phyloP scores from a whole-genome alignment of 1,140 invertebrate species.

The Diplogasteroides magnus region DNA sequence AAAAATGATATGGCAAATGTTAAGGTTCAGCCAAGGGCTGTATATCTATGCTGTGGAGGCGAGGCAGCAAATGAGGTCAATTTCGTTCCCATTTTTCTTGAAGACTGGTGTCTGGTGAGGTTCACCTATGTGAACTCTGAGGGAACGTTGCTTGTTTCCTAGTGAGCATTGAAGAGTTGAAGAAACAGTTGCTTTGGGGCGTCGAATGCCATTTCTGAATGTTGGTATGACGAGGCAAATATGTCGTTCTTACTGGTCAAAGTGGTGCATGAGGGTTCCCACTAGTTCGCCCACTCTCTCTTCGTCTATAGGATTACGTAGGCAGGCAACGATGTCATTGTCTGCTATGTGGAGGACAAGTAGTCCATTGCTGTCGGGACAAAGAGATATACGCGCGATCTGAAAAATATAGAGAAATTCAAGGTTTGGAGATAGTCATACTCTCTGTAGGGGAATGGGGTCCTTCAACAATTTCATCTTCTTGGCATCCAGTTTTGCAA shows the following conservation, averaged over 20 bases:
- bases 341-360: slow-evolving; percentile 80
- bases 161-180: slow-evolving; percentile 20
- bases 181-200: slow-evolving; percentile 15
- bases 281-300: slow-evolving; percentile 75
- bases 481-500: slow-evolving; percentile 80
- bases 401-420: slow-evolving; percentile 46
- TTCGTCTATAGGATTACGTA: slow-evolving; percentile 61
- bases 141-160: slow-evolving; percentile 21
- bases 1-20: no score
- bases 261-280: slow-evolving; percentile 64
- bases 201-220: slow-evolving; percentile 23
- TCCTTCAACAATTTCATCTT: slow-evolving; percentile 80
- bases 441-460: slow-evolving; percentile 72
- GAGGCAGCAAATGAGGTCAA: slow-evolving; percentile 30
- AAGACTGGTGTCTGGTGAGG: slow-evolving; percentile 23
- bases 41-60: no score
- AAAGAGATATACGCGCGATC: slow-evolving; percentile 74
- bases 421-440: slow-evolving; percentile 55
- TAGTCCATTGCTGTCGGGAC: slow-evolving; percentile 78
- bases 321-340: slow-evolving; percentile 81
- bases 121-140: slow-evolving; percentile 25
- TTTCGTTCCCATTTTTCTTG: slow-evolving; percentile 33
- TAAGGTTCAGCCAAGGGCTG: not conserved
- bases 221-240: not conserved
- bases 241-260: slow-evolving; percentile 28